Evolutionary conservation across 2,113 vertebrate genomes (phyloP), one percentile per base, ranked within the genome.

Genomic region (Microtus richardsoni): DNA sequence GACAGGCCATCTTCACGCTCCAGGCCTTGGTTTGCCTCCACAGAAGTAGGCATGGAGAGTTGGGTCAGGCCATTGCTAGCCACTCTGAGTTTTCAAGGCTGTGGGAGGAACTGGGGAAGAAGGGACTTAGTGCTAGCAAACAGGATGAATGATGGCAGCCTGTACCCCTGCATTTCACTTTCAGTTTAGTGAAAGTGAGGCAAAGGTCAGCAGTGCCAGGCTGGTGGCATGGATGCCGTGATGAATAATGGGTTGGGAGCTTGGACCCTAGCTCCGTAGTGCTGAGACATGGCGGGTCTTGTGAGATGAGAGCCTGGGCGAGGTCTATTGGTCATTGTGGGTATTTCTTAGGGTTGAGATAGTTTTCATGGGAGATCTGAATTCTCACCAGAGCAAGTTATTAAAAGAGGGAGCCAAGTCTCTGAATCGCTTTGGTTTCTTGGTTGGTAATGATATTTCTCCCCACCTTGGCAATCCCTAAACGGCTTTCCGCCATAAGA

Each of bases 231-330:
- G 13, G 2, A 2, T 52, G 12, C 28, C 13, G 7, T 79, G 5
- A 21, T 39, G 17, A 19, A 21, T 64, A 13, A 11, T 41, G 3
- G 17, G 10, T 17, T 33, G 19, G 66, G 44, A 54, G 19, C n/a
- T n/a, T 70, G 52, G 47, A 16, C 8, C 10, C 49, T 17, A 22
- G 44, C 11, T 12, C 2, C 24, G 17, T 4, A 36, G 26, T 33
- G n/a, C 9, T 44, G 36, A 74, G 26, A 82, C 24, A 7, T 5
- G 5, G 12, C 1, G 12, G 36, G 5, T 7, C 6, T 47, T 36
- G 0, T 3, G 39, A 30, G 44, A 41, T 6, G 28, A 39, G 60
- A n/a, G 3, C 7, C 6, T 16, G 3, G 10, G 26, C 12, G 10
- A 14, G 66, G 41, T 16, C n/a, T 17, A 44, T 41, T 8, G 47